phyloP scores from a whole-genome alignment of 2,113 vertebrate genomes.

The Leptobrachium leishanense region DNA sequence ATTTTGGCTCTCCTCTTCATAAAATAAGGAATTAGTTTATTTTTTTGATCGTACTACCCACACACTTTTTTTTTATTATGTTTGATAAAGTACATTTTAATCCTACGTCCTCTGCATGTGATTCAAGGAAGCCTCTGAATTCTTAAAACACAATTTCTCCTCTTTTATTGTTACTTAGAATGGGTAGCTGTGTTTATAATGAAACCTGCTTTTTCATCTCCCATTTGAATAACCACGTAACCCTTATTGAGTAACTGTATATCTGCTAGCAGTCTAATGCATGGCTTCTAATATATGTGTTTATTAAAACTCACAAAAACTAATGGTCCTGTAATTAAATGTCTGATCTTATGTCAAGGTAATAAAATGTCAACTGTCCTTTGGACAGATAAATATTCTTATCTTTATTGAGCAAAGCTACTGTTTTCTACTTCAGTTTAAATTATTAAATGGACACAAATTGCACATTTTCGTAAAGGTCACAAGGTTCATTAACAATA shows the following conservation, averaged over 20 bases:
- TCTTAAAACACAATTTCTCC: too few species aligned
- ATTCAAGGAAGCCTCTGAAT: too few species aligned
- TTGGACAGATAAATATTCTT: constrained; percentile 69
- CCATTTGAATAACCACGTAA: constrained; percentile 54
- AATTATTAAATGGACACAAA: constrained; percentile 82
- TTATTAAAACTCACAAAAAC: constrained; percentile 69
- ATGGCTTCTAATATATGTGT: constrained; percentile 60
- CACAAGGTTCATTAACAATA: constrained; percentile 77
- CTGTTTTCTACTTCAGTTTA: constrained; percentile 69
- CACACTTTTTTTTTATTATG: too few species aligned
- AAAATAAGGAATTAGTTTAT: too few species aligned
- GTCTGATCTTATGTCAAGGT: constrained; percentile 61
- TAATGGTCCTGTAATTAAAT: constrained; percentile 63
- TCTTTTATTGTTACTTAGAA: too few species aligned
- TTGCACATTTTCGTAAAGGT: constrained; percentile 78
- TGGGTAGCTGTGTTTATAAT: too few species aligned
- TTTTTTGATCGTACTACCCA: too few species aligned
- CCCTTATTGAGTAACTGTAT: constrained; percentile 55
- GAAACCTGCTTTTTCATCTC: constrained; percentile 20
- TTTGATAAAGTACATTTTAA: too few species aligned
- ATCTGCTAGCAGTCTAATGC: constrained; percentile 50
- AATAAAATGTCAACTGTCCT: constrained; percentile 67
- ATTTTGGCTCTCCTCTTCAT: too few species aligned
- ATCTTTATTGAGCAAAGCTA: constrained; percentile 64
- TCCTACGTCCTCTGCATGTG: too few species aligned